Conservation (phyloP, 1,140 invertebrate genomes). For the Atta cephalotes region DNA sequence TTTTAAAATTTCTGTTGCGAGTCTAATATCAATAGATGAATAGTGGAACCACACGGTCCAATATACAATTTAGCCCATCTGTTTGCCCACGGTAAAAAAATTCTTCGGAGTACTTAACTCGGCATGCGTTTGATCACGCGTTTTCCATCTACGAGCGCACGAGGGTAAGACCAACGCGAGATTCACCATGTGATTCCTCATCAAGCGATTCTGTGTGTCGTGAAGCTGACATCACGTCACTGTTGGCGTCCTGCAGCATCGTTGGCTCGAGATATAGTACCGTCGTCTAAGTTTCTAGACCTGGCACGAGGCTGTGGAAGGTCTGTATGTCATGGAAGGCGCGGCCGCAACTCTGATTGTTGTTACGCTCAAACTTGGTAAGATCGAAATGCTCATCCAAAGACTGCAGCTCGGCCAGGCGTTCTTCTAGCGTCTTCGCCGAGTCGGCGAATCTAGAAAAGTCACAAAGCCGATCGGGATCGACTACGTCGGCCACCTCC, state of each 20-base stretch:
- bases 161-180: background rate
- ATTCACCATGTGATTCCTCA: slow-evolving; percentile 46
- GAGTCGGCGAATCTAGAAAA: slow-evolving; percentile 82
- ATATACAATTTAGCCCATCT: slow-evolving; percentile 25
- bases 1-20: background rate
- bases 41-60: background rate
- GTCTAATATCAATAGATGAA: background rate
- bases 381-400: slow-evolving; percentile 84
- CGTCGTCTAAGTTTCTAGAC: slow-evolving; percentile 88
- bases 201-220: slow-evolving; percentile 18
- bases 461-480: slow-evolving; percentile 83
- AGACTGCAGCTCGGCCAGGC: slow-evolving; percentile 81
- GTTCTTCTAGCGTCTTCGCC: slow-evolving; percentile 81
- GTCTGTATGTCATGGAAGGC: slow-evolving; percentile 91
- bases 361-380: slow-evolving; percentile 82
- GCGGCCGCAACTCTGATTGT: slow-evolving; percentile 88
- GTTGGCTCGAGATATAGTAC: slow-evolving; percentile 38
- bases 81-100: slow-evolving; percentile 46
- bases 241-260: background rate
- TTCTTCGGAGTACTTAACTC: background rate
- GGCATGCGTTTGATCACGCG: background rate
- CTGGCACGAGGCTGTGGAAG: slow-evolving; percentile 90
- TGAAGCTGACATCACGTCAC: slow-evolving; percentile 33
- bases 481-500: slow-evolving; percentile 80
- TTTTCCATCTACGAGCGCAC: background rate